phyloP scores from a whole-genome alignment of 2,797 vertebrate species.

The Pyrocephalus nanus region DNA sequence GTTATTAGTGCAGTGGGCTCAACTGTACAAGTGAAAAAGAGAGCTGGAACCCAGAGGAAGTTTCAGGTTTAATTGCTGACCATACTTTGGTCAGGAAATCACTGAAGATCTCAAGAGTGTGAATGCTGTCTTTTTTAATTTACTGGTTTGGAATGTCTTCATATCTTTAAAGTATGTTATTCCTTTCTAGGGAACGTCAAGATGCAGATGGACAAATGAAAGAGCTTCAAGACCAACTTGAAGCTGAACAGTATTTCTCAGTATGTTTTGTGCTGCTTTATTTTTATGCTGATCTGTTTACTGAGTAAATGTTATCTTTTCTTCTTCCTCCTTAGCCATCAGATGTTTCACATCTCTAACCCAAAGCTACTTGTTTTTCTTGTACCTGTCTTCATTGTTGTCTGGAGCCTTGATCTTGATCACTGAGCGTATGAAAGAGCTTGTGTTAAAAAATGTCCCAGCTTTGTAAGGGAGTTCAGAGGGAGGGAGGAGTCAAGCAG shows the following conservation, averaged over 20 bases:
- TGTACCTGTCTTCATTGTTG: not conserved
- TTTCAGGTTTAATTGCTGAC: not conserved
- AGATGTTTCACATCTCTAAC: not conserved
- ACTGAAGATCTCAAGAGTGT: not conserved
- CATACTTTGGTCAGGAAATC: not conserved
- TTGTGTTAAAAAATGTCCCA: not conserved
- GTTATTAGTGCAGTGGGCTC: not conserved
- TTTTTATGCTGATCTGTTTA: not conserved
- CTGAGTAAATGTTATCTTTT: not conserved
- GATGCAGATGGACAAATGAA: conserved; percentile 98
- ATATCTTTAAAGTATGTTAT: not conserved
- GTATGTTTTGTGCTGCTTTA: conserved; percentile 73
- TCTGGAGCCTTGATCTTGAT: not conserved
- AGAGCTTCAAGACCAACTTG: conserved; percentile 96
- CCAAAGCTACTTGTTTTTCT: not conserved
- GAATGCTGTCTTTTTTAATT: not conserved
- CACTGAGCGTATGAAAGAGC: not conserved
- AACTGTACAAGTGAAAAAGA: not conserved
- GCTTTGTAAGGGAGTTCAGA: not conserved
- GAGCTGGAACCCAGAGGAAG: not conserved
- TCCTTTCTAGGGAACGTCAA: conserved; percentile 86
- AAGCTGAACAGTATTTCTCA: conserved; percentile 98
- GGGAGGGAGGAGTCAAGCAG: not conserved
- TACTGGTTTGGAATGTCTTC: not conserved
- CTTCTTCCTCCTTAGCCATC: not conserved